These are phyloP conservation scores for Schizothorax lantsangensis DNA, from an alignment of 2,797 vertebrate genomes.

Conservation along the genomic window DNA sequence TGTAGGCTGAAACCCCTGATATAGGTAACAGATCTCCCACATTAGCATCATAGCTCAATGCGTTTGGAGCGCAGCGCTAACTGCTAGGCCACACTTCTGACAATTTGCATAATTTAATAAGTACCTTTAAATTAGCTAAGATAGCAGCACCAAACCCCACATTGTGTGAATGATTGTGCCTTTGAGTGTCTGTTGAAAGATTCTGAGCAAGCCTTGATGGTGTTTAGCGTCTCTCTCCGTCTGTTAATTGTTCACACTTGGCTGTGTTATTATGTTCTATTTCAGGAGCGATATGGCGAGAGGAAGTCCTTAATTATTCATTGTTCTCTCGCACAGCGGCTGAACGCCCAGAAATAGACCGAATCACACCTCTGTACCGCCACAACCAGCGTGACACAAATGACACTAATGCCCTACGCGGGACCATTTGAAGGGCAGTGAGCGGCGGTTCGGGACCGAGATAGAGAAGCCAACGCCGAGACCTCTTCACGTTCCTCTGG, in stretches of 20 bases:
- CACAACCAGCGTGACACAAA: constrained; percentile 46
- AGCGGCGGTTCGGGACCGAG: not conserved
- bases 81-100: constrained; percentile 7
- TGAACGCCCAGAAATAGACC: constrained; percentile 54
- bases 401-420: constrained; percentile 36
- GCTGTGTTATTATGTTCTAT: constrained; percentile 61
- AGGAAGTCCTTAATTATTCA: constrained; percentile 65
- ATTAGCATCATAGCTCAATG: not conserved
- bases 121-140: constrained; percentile 40
- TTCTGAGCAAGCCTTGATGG: constrained; percentile 34
- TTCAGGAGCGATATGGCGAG: constrained; percentile 56
- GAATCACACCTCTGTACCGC: constrained; percentile 46
- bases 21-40: not conserved
- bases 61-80: not conserved
- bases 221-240: constrained; percentile 51
- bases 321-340: constrained; percentile 54
- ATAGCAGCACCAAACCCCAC: constrained; percentile 7
- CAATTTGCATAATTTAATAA: constrained; percentile 31
- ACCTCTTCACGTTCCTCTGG: not conserved
- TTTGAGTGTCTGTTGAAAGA: constrained; percentile 26
- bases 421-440: constrained; percentile 45
- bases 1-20: not conserved
- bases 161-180: constrained; percentile 35
- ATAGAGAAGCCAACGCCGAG: not conserved
- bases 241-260: constrained; percentile 64